Evolutionary conservation across 2,113 vertebrate species (phyloP).

Genomic region (Okapia johnstoni): DNA sequence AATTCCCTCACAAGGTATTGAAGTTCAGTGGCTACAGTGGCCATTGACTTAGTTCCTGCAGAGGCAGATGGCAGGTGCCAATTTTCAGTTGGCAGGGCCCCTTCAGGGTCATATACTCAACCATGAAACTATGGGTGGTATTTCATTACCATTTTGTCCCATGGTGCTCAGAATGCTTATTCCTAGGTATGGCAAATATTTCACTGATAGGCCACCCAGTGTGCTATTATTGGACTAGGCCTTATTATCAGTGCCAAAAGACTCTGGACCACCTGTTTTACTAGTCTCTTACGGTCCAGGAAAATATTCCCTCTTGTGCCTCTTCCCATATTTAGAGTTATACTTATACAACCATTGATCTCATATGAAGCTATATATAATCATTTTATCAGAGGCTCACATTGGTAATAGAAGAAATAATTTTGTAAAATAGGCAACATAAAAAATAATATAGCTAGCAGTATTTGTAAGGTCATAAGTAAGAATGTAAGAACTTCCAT

Average conservation of each 20-base stretch:
- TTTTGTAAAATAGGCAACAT: background rate
- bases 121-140: background rate
- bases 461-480: background rate
- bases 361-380: background rate
- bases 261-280: background rate
- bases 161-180: background rate
- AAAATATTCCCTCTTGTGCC: background rate
- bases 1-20: background rate
- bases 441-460: background rate
- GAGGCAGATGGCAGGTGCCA: background rate
- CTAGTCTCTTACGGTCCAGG: background rate
- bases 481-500: background rate
- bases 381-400: background rate
- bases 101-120: background rate
- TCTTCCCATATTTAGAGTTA: background rate
- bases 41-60: background rate
- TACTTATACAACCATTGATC: background rate
- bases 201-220: background rate
- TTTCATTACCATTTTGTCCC: background rate
- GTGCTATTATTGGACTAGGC: background rate
- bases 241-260: background rate
- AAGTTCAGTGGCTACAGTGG: background rate
- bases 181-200: background rate
- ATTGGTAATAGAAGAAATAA: background rate
- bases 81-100: background rate